Percentiles rank a stretch among this genome's conserved stretches.
phyloP scores from a whole-genome alignment of 37 sponge, comb jelly and placozoan species.

The Oopsacas minuta region DNA sequence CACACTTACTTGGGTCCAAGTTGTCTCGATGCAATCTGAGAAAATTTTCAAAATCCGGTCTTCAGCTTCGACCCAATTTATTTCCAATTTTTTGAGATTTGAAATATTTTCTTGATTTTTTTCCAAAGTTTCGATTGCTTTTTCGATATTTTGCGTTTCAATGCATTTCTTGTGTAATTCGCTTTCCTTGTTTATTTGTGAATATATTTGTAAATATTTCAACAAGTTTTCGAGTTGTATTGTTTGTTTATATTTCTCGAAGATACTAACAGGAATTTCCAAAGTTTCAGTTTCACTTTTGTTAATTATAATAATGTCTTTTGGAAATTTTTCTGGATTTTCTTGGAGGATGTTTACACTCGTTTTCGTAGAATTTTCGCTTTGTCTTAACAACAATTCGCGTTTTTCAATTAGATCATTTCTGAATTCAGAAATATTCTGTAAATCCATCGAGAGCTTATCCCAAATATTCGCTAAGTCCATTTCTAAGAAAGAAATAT shows the following conservation, averaged over 20 bases:
- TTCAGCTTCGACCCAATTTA: not conserved
- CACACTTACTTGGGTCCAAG: not conserved
- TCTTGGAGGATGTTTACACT: not conserved
- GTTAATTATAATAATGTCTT: not conserved
- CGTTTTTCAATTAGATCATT: not conserved
- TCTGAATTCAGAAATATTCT: not conserved
- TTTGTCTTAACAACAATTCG: not conserved
- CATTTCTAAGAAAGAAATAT: no score
- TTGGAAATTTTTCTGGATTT: not conserved
- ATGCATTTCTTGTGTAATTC: not conserved
- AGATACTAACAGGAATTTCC: not conserved
- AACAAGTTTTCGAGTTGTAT: not conserved
- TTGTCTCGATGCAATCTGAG: not conserved
- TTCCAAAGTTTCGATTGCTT: not conserved
- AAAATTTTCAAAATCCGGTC: not conserved
- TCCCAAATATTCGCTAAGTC: not conserved
- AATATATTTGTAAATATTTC: not conserved
- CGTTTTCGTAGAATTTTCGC: not conserved
- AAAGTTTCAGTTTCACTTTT: not conserved
- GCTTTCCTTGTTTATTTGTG: not conserved
- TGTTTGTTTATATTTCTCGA: not conserved
- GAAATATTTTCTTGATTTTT: not conserved
- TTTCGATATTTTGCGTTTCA: conserved; percentile 6
- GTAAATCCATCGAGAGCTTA: not conserved
- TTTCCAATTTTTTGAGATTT: not conserved